Conservation (phyloP, 2,797 vertebrate genomes). For the Eurystomus glaucurus region DNA sequence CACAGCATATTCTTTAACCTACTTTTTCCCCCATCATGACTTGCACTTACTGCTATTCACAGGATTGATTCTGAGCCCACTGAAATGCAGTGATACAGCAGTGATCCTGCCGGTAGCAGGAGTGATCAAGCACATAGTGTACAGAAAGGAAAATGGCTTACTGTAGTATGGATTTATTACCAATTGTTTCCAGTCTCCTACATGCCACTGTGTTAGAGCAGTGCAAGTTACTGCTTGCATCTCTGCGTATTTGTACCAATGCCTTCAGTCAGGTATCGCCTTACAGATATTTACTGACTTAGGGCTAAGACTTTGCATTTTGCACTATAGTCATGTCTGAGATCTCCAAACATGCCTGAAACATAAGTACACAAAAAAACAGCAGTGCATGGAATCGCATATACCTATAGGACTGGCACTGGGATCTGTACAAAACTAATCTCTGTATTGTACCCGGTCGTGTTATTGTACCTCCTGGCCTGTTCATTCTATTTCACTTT, state of each 20-base stretch:
- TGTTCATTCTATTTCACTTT: not conserved
- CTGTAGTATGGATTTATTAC: not conserved
- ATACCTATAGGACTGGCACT: not conserved
- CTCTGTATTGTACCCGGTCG: not conserved
- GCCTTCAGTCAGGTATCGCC: not conserved
- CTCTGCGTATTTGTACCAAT: not conserved
- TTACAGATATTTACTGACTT: not conserved
- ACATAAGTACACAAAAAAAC: not conserved
- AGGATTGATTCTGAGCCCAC: not conserved
- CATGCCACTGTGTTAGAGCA: not conserved
- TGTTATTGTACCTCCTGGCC: not conserved
- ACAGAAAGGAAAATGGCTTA: not conserved
- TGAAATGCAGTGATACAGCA: not conserved
- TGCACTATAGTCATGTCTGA: not conserved
- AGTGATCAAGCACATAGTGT: not conserved
- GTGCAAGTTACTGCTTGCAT: not conserved
- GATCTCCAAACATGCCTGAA: not conserved
- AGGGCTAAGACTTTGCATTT: not conserved
- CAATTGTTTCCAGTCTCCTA: not conserved
- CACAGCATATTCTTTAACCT: not conserved
- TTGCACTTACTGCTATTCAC: accelerated
- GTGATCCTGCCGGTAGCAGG: not conserved
- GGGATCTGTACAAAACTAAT: not conserved
- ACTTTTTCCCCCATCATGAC: not conserved
- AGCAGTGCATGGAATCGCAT: not conserved